These are phyloP conservation scores for Micromesistius poutassou DNA, from an alignment of 2,797 vertebrate genomes.

Conservation along the genomic window DNA sequence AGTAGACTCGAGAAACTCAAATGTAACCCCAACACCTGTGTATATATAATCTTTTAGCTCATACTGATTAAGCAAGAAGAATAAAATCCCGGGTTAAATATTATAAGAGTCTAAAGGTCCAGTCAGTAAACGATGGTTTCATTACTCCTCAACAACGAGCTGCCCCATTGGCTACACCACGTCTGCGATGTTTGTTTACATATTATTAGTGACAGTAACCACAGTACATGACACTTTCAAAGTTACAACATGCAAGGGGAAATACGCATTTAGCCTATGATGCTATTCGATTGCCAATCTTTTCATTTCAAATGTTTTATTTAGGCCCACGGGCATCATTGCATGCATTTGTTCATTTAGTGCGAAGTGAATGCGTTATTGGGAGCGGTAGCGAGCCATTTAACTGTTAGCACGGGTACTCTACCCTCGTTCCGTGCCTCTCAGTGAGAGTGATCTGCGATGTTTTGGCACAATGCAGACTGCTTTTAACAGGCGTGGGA, in stretches of 20 bases:
- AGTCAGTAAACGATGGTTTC: neutral
- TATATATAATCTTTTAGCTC: conserved; percentile 50
- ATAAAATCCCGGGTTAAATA: conserved; percentile 60
- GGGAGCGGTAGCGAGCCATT: conserved; percentile 41
- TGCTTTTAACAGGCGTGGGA: neutral
- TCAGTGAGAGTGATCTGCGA: no score
- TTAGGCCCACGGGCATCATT: conserved; percentile 21
- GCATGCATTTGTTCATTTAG: conserved; percentile 3
- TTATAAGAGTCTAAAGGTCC: conserved; percentile 40
- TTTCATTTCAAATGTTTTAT: conserved; percentile 4
- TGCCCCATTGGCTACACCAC: conserved; percentile 55
- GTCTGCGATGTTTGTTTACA: conserved; percentile 60
- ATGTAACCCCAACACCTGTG: conserved; percentile 54
- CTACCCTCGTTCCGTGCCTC: neutral
- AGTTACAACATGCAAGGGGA: neutral
- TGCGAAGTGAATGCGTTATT: neutral
- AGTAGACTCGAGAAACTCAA: conserved; percentile 50
- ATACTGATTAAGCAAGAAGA: conserved; percentile 35
- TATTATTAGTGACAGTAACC: conserved; percentile 18
- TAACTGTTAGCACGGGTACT: neutral
- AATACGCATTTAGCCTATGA: neutral
- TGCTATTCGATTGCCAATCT: neutral
- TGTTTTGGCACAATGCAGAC: neutral
- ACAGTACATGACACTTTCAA: neutral
- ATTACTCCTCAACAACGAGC: conserved; percentile 28